A percentile compares a stretch with the other conserved stretches of the same genome.
These are phyloP conservation scores for Arizona elegans DNA, from an alignment of 2,113 vertebrate genomes.

Conservation along the genomic window DNA sequence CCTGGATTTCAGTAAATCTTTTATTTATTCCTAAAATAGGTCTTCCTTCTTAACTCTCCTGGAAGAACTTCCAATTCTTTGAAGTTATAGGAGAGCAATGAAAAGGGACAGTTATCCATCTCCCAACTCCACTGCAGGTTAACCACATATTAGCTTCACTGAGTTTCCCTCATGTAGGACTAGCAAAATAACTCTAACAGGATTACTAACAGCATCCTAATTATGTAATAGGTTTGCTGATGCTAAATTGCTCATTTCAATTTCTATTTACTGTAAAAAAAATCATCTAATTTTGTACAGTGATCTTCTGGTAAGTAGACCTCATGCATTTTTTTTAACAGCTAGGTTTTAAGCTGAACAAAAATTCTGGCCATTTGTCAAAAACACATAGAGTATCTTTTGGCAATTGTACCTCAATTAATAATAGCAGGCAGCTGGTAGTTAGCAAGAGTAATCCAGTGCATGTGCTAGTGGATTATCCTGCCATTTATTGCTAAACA, in stretches of 20 bases:
- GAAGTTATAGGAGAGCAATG: background rate
- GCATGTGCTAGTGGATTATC: background rate
- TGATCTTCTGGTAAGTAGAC: background rate
- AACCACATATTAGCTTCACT: background rate
- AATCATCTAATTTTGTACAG: background rate
- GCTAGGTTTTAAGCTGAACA: background rate
- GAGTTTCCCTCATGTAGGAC: background rate
- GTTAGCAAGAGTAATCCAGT: background rate
- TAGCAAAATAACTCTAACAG: background rate
- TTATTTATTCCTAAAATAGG: background rate
- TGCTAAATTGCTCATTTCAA: background rate
- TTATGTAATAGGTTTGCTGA: background rate
- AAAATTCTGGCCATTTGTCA: background rate
- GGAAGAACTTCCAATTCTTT: background rate
- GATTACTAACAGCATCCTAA: background rate
- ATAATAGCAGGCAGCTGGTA: background rate
- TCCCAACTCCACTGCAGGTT: background rate
- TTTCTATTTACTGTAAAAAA: background rate
- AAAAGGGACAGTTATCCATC: background rate
- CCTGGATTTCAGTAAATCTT: background rate
- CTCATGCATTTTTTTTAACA: background rate
- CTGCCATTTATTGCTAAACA: background rate
- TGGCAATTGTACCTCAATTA: background rate
- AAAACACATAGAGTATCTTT: background rate
- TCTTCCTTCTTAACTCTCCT: background rate